Base-by-base conservation (phyloP, 92 coral and sea anemone genomes). In the Montipora capitata region DNA sequence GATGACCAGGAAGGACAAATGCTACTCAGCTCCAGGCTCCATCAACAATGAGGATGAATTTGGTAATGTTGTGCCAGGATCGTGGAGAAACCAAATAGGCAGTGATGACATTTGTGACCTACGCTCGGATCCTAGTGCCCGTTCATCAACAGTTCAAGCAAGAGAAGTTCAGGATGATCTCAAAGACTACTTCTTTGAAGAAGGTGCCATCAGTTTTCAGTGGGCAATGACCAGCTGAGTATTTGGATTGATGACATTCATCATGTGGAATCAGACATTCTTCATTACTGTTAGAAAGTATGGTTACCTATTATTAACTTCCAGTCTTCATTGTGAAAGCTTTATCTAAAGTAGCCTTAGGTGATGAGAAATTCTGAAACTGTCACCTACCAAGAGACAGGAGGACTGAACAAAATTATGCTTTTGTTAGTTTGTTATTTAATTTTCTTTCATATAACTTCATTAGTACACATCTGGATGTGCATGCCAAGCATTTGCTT, bases 151-250 rank as follows among this genome's bases (percentile, higher is more conserved):
- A 43, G 6, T 76, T 51, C 68, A 86, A 74, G 94, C 94, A n/a
- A 76, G 91, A 82, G 78, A 91, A 45, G 78, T 91, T 45, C 87
- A 92, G 16, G 92, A 91, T 57, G 61, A 68, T 73, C 86, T 91
- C 39, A 91, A 87, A 54, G 89, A 87, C 15, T 87, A 91, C 83
- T 91, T 91, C 88, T 91, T 74, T 71, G 76, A 72, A 15, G 94
- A 91, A 72, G 94, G 94, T 13, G 92, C 94, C 71, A 81, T 87
- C 57, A 68, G 20, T 12, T 82, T 87, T 81, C 92, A 91, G 67
- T 91, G 94, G 92, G 54, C 54, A 56, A 91, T 91, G 94, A 78
- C 88, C 11, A 85, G 88, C 68, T 87, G 72, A 91, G 62, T 56
- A 56, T 56, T 56, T 14, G 62, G 62, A 56, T 56, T 56, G 62